Base-by-base conservation (phyloP, 2,797 vertebrate genomes). In the Poecilia gillii region DNA sequence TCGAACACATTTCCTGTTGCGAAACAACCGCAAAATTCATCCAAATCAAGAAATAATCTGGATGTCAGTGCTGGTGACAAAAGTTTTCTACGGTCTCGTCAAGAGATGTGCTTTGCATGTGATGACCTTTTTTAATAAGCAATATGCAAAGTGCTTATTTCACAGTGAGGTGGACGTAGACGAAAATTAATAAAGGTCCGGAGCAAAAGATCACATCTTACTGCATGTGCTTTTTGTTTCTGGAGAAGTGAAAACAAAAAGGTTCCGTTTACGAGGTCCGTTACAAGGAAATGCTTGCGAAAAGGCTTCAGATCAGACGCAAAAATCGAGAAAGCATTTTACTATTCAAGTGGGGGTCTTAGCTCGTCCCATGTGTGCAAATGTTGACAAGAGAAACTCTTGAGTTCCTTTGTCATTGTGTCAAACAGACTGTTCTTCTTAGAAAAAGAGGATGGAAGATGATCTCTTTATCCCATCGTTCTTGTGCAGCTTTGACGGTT, bases 401-500 rank as follows among this genome's bases (percentile, higher is more conserved):
- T n/a, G 8, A 25, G 31, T 45, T 77, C 41, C 25, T 6, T 45
- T 64, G 78, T 12, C n/a, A 57, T 9, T 75, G 62, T 83, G 74
- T 57, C 2, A 77, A 62, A 59, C 75, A 72, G 46, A 59, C 11
- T n/a, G 6, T 72, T 80, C 85, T 82, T 85, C 77, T 75, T 3
- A 25, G 78, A 73, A 79, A 87, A 86, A 82, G 66, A 86, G 86
- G 81, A 92, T 72, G 89, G 73, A 86, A 91, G 81, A 75, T 71
- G 79, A 91, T 91, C 86, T 83, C 74, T 79, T 90, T 89, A 81
- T 93, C 80, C 78, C 49, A 14, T 86, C 86, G 81, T 80, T 89
- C 25, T 78, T 80, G 57, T 59, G 75, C 75, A 1, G 57, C 78
- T 81, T 74, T 77, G 87, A 80, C 92, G 33, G 94, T 94, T 94